Evolutionary conservation across 2,888 invertebrate genomes (phyloP).

Genomic region (Cephus spinipes): DNA sequence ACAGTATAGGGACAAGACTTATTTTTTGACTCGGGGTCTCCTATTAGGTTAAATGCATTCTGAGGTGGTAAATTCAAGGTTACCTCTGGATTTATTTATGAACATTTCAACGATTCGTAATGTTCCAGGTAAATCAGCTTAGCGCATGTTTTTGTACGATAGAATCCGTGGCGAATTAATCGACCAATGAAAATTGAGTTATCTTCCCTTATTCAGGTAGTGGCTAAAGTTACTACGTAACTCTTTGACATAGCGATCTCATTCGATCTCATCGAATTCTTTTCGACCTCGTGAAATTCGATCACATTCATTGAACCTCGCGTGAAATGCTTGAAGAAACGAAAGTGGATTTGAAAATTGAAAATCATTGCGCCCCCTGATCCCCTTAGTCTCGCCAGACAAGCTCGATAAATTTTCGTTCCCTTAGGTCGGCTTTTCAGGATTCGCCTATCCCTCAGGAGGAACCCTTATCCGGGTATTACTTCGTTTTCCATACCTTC

Average conservation of each 20-base stretch:
- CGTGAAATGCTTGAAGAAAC: slow-evolving; percentile 11
- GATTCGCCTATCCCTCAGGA: slow-evolving; percentile 47
- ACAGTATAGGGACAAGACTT: no score
- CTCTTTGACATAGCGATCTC: not conserved
- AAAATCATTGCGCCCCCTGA: slow-evolving; percentile 61
- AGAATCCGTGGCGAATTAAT: slow-evolving; percentile 55
- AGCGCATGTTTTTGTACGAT: slow-evolving; percentile 55
- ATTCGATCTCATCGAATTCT: not conserved
- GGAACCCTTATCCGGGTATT: slow-evolving; percentile 31
- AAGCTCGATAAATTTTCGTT: slow-evolving; percentile 58
- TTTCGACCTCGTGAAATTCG: not conserved
- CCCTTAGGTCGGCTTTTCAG: slow-evolving; percentile 13
- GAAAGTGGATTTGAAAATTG: slow-evolving; percentile 62
- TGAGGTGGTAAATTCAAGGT: not conserved
- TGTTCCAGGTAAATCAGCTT: slow-evolving; percentile 39
- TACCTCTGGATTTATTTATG: not conserved
- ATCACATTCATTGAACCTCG: not conserved
- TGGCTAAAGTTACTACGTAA: not conserved
- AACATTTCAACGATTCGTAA: not conserved
- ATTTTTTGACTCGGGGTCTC: no score
- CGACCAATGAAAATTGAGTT: slow-evolving; percentile 54
- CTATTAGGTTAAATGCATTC: not conserved
- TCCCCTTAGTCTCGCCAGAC: slow-evolving; percentile 59
- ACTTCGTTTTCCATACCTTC: slow-evolving; percentile 38
- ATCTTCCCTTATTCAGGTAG: slow-evolving; percentile 30